Percentiles rank a stretch among this genome's conserved stretches.
phyloP scores from a whole-genome alignment of 2,888 invertebrate genomes.

The Pristionchus mayeri region DNA sequence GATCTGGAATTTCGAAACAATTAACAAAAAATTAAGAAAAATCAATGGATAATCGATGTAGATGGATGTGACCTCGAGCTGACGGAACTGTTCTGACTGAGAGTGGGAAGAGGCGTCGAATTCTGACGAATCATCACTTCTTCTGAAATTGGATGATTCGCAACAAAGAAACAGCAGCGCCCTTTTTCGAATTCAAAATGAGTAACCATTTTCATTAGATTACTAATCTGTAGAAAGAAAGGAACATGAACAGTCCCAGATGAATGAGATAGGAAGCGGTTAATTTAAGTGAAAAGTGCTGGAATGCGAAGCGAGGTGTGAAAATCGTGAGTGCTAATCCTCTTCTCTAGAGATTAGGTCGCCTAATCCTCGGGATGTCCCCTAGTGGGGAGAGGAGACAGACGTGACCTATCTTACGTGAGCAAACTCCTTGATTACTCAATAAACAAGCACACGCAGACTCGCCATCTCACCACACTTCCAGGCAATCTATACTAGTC shows the following conservation, averaged over 20 bases:
- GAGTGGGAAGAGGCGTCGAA: neutral
- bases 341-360: neutral
- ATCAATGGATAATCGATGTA: too few species aligned
- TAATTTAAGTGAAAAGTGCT: neutral
- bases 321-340: constrained; percentile 12
- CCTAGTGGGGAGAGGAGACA: neutral
- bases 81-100: neutral
- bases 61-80: neutral
- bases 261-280: neutral
- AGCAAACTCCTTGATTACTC: neutral
- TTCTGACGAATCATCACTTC: constrained; percentile 27
- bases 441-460: neutral
- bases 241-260: neutral
- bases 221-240: neutral
- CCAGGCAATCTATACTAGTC: too few species aligned
- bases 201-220: too few species aligned
- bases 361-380: neutral
- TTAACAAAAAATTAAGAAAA: too few species aligned
- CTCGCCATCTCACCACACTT: too few species aligned
- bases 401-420: neutral
- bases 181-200: neutral
- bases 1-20: too few species aligned
- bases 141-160: neutral
- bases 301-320: neutral
- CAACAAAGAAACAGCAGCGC: neutral